Percentiles rank a stretch among this genome's conserved stretches.
These are phyloP conservation scores for Hyles euphorbiae DNA, from an alignment of 1,140 invertebrate species.

Conservation along the genomic window DNA sequence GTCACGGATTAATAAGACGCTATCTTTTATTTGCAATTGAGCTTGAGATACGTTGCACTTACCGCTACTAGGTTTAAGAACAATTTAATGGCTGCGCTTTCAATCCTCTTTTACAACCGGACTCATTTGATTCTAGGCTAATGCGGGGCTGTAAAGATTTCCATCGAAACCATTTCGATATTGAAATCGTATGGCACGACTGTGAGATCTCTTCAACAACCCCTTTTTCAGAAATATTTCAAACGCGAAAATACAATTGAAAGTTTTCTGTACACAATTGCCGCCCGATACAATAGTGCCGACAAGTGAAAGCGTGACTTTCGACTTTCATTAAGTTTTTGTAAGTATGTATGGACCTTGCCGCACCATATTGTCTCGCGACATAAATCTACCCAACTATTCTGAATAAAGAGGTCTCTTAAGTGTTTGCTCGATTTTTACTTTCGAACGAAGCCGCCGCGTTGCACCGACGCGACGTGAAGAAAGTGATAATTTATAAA, in stretches of 20 bases:
- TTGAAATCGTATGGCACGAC: too few relatives aligned
- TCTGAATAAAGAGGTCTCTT: slow-evolving; percentile 33
- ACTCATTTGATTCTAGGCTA: too few relatives aligned
- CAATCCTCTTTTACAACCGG: too few relatives aligned
- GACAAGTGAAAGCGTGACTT: slow-evolving; percentile 71
- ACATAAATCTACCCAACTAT: slow-evolving; percentile 48
- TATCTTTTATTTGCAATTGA: too few relatives aligned
- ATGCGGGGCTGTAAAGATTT: too few relatives aligned
- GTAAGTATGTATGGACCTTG: slow-evolving; percentile 56
- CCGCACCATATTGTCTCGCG: slow-evolving; percentile 65
- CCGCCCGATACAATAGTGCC: slow-evolving; percentile 51
- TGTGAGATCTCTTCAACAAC: slow-evolving; percentile 2
- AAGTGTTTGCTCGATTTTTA: slow-evolving; percentile 32
- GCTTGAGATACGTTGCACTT: too few relatives aligned
- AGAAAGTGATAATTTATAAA: slow-evolving; percentile 11
- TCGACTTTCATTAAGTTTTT: slow-evolving; percentile 73
- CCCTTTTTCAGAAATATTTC: slow-evolving; percentile 33
- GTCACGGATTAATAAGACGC: too few relatives aligned
- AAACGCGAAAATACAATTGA: slow-evolving; percentile 22
- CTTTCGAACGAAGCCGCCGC: slow-evolving; percentile 14
- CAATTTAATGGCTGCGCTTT: too few relatives aligned
- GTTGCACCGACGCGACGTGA: slow-evolving; percentile 3
- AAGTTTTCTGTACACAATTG: slow-evolving; percentile 24
- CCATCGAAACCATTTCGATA: too few relatives aligned
- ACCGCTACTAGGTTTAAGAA: too few relatives aligned